Evolutionary conservation across 2,888 invertebrate species (phyloP), one percentile per base, ranked within the genome.

Genomic region (Anthophora plumipes): DNA sequence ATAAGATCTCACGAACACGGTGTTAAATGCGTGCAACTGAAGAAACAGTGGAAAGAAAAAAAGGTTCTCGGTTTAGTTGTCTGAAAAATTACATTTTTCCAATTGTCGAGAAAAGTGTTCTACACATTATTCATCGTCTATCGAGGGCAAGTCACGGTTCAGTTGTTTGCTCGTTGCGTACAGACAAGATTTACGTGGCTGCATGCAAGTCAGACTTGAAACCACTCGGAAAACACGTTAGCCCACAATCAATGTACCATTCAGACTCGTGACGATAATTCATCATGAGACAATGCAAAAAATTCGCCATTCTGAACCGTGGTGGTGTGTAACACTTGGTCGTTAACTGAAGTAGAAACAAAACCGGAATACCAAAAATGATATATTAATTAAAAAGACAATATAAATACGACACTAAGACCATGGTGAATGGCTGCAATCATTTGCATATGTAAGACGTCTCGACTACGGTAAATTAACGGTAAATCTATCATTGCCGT

Each of bases 101-200:
- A 22, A 80, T 68, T n/a, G 50, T 14, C 67, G 63, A 63, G 75
- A 11, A 69, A 69, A 73, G 69, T 76, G 80, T 64, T 75, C 60
- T 54, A 74, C 77, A 57, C 67, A 66, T 80, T 85, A 77, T 85
- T 80, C 85, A 79, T 61, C 67, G 61, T 66, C 48, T 66, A 82
- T 85, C 79, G 79, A 69, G 85, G 80, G 76, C 83, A 80, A 85
- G 85, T 85, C 83, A 85, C 77, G 83, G 83, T 85, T 85, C 85
- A 80, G 75, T 85, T 80, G 80, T 66, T 85, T 22, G 64, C 63
- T 37, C 61, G 80, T 75, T 80, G 71, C 67, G 75, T 82, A 82
- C 31, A 50, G 50, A 12, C 63, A 67, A 54, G 79, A 77, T 81
- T 72, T 77, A 83, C 85, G 80, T 68, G 39, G 74, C 59, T 71